Conservation (phyloP, 2,888 invertebrate genomes). For the Dorcus parallelipipedus region DNA sequence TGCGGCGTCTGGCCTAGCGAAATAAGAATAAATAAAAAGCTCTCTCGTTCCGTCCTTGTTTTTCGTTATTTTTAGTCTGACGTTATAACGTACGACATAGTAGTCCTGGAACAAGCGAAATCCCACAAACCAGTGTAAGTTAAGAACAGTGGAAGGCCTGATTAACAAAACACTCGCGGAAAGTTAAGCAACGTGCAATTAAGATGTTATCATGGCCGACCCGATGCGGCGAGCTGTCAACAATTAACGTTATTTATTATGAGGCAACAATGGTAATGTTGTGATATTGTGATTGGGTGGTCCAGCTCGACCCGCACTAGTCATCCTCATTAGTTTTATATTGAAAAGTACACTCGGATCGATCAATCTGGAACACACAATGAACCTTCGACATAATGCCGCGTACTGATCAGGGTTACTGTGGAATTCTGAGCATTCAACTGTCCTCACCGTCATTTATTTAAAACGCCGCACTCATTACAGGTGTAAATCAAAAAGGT, state of each 20-base stretch:
- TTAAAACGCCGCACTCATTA: not conserved
- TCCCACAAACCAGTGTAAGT: too few species aligned
- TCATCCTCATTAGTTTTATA: constrained; percentile 50
- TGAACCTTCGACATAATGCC: constrained; percentile 19
- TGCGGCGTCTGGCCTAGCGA: too few species aligned
- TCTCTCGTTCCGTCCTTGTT: too few species aligned
- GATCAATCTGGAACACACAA: constrained; percentile 14
- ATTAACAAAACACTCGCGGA: constrained; percentile 35
- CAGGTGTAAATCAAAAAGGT: too few species aligned
- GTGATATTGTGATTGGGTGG: constrained; percentile 51
- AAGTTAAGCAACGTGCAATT: constrained; percentile 47
- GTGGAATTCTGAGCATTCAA: constrained; percentile 20
- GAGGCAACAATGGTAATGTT: constrained; percentile 50
- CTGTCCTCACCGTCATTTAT: constrained; percentile 12
- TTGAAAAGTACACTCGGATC: constrained; percentile 38
- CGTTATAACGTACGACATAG: too few species aligned
- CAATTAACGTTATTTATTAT: constrained; percentile 53
- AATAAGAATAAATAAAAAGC: too few species aligned
- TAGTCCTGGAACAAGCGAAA: too few species aligned
- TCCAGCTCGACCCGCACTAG: constrained; percentile 35
- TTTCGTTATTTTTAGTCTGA: too few species aligned
- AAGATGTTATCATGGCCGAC: constrained; percentile 49
- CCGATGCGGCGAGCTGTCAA: constrained; percentile 49
- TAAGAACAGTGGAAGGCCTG: not conserved
- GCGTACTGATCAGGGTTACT: constrained; percentile 7